These are phyloP conservation scores for Pitangus sulphuratus DNA, from an alignment of 2,797 vertebrate genomes.

Conservation along the genomic window DNA sequence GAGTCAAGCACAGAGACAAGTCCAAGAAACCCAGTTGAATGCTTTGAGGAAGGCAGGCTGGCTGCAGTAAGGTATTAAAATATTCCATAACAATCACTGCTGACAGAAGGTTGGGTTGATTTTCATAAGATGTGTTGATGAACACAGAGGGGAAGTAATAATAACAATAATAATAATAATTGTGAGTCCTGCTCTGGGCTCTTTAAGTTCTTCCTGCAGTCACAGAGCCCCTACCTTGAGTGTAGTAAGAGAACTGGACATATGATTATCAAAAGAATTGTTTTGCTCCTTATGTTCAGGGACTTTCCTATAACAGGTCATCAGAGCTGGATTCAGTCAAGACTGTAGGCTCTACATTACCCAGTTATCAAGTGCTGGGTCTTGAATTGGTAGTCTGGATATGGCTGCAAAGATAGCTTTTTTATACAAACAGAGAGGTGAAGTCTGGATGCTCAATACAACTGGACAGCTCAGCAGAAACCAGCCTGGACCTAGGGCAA, in stretches of 20 bases:
- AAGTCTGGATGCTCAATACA: neutral
- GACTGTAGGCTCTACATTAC: fast-evolving
- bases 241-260: neutral
- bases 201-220: neutral
- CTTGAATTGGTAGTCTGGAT: neutral
- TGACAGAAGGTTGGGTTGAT: neutral
- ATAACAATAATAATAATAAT: neutral
- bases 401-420: neutral
- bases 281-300: neutral
- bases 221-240: neutral
- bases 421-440: neutral
- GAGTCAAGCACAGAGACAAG: neutral
- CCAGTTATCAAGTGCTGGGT: neutral
- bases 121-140: neutral
- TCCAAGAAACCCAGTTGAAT: neutral
- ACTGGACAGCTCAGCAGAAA: neutral
- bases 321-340: neutral
- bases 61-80: neutral
- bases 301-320: neutral
- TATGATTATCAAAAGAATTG: neutral
- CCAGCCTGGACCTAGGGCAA: neutral
- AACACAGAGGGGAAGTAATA: neutral
- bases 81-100: neutral
- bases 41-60: neutral
- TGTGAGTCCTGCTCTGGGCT: neutral